Conservation (phyloP, 2,888 invertebrate genomes). For the Aromia moschata region DNA sequence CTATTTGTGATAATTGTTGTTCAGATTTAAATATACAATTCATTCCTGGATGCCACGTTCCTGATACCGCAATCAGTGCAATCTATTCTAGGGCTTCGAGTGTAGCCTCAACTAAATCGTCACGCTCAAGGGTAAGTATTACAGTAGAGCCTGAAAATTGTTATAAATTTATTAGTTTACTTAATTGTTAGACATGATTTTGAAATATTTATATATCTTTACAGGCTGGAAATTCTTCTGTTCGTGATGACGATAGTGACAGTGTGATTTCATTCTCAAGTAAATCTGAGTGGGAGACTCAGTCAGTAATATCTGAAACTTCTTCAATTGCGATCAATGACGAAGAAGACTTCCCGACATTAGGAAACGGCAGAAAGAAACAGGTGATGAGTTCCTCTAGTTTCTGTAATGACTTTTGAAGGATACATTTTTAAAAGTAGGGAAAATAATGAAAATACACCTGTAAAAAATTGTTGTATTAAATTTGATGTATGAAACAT, state of each 20-base stretch:
- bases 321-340: constrained; percentile 1
- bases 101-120: constrained; percentile 11
- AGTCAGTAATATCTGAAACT: constrained; percentile 17
- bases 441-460: too few relatives aligned
- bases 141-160: too few relatives aligned
- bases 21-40: constrained; percentile 59
- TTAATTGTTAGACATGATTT: not conserved
- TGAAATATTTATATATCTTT: not conserved
- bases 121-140: constrained; percentile 7
- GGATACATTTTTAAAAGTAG: too few relatives aligned
- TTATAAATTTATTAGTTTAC: too few relatives aligned
- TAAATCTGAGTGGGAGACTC: constrained; percentile 36
- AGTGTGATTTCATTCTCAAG: constrained; percentile 33
- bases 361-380: not conserved
- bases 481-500: too few relatives aligned
- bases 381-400: constrained; percentile 1
- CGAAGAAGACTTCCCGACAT: constrained; percentile 13
- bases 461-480: too few relatives aligned
- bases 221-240: not conserved
- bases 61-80: constrained; percentile 42
- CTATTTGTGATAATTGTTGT: constrained; percentile 64
- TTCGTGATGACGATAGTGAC: constrained; percentile 30
- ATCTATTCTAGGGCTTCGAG: constrained; percentile 20
- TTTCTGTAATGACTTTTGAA: not conserved
- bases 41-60: constrained; percentile 62